These are phyloP conservation scores for Leucozona laternaria DNA, from an alignment of 2,888 invertebrate genomes.

Conservation along the genomic window DNA sequence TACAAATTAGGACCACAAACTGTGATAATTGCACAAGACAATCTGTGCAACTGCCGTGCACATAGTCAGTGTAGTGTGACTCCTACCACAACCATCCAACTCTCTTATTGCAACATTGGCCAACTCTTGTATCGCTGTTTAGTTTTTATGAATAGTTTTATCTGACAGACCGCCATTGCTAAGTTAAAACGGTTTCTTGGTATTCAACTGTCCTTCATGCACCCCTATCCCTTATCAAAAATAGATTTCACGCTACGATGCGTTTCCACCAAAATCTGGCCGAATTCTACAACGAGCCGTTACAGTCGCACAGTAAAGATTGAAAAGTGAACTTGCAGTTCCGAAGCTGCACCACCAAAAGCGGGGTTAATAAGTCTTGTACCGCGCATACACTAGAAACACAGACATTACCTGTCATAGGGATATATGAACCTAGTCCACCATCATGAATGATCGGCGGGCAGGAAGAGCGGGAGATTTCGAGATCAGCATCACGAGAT, in stretches of 20 bases:
- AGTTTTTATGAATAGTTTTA: slow-evolving; percentile 29
- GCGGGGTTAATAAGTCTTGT: slow-evolving; percentile 71
- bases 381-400: slow-evolving; percentile 63
- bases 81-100: background rate
- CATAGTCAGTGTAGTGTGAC: slow-evolving; percentile 6
- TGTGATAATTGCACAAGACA: slow-evolving; percentile 71
- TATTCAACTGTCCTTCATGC: slow-evolving; percentile 18
- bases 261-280: slow-evolving; percentile 54
- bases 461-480: slow-evolving; percentile 55
- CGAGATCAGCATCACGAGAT: slow-evolving; percentile 68
- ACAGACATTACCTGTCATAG: slow-evolving; percentile 75
- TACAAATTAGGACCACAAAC: slow-evolving; percentile 72
- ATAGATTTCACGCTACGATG: slow-evolving; percentile 71
- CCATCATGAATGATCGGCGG: background rate
- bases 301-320: slow-evolving; percentile 43
- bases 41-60: slow-evolving; percentile 15
- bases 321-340: slow-evolving; percentile 61
- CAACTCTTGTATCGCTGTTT: background rate
- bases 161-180: slow-evolving; percentile 10
- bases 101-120: slow-evolving; percentile 45
- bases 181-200: slow-evolving; percentile 31
- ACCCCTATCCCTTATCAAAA: slow-evolving; percentile 58
- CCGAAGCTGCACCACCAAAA: slow-evolving; percentile 16
- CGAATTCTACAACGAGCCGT: slow-evolving; percentile 46
- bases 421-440: slow-evolving; percentile 71